Evolutionary conservation across 2,888 invertebrate species (phyloP), one percentile per base, ranked within the genome.

Genomic region (Aplocera efformata): DNA sequence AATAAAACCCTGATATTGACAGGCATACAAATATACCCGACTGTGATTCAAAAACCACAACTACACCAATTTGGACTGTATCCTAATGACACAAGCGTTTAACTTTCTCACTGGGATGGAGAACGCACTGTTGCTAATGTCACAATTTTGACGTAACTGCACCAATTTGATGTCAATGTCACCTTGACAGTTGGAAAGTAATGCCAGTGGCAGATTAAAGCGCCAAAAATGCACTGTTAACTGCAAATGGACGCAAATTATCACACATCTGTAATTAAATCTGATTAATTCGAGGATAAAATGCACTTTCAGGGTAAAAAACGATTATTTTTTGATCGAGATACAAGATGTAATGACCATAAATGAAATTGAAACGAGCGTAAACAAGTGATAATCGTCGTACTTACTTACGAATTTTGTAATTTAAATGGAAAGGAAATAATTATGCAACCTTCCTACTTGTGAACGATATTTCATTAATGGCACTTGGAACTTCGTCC

Each of bases 141-240:
- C 45, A 42, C 43, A 52, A 55, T 57, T 58, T 58, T 58, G 58
- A 60, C 53, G 49, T 58, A 65, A 65, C 53, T 57, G 50, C 44
- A 46, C 42, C 35, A 58, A 57, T 65, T 63, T 50, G 41, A 64
- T 69, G 67, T 69, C 72, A 73, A 73, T 73, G 72, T 58, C 67
- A 36, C 20, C 38, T 41, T 42, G 49, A 36, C 46, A 48, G 33
- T 56, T 53, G 45, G 58, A 58, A 64, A 58, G 53, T 60, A 64
- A 63, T 63, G 66, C 66, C 66, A 52, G 42, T 58, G 63, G 56
- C 55, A 55, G 59, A 52, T 56, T 43, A 50, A 52, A 46, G 57
- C 44, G 58, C 42, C 56, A 62, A 63, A 67, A 58, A 60, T 49
- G 51, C 41, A 44, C 40, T 53, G 54, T 54, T 49, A 50, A 49